Evolutionary conservation across 2,113 vertebrate species (phyloP).

Genomic region (Misgurnus mizolepis): DNA sequence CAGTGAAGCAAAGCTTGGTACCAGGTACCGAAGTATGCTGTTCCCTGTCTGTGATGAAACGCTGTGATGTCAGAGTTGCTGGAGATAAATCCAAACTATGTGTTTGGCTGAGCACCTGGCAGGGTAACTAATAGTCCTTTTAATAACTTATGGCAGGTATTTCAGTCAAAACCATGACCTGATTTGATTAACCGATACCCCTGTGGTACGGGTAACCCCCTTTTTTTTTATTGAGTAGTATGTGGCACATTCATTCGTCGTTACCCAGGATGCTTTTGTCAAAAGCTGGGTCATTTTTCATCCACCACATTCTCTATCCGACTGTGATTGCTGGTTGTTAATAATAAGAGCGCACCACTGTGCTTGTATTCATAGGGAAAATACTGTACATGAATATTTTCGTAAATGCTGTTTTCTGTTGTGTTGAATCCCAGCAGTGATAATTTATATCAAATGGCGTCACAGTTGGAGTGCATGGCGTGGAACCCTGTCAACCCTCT

Average conservation of each 20-base stretch:
- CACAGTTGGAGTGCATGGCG: conserved; percentile 92
- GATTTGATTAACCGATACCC: conserved; percentile 50
- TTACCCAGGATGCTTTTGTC: conserved; percentile 46
- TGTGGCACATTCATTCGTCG: conserved; percentile 43
- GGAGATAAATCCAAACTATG: conserved; percentile 64
- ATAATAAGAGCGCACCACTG: background rate
- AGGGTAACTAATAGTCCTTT: conserved; percentile 49
- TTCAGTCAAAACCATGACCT: conserved; percentile 44
- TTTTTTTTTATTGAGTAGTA: background rate
- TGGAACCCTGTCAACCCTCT: conserved; percentile 92
- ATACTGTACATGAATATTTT: conserved; percentile 17
- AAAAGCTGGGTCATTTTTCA: conserved; percentile 35
- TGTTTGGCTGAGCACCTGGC: conserved; percentile 57
- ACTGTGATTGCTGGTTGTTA: conserved; percentile 7
- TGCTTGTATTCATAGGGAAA: background rate
- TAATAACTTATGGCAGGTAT: conserved; percentile 55
- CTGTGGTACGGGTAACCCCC: conserved; percentile 31
- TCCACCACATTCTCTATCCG: conserved; percentile 13
- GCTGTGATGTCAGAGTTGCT: conserved; percentile 52
- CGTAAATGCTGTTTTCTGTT: conserved; percentile 37
- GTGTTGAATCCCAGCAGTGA: conserved; percentile 80
- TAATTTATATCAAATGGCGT: conserved; percentile 97
- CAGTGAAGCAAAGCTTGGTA: conserved; percentile 53
- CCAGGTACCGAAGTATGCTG: conserved; percentile 67
- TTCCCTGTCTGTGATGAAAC: conserved; percentile 57